Percentiles rank a stretch among this genome's conserved stretches.
phyloP scores from a whole-genome alignment of 2,113 vertebrate genomes.

The Mungos mungo region DNA sequence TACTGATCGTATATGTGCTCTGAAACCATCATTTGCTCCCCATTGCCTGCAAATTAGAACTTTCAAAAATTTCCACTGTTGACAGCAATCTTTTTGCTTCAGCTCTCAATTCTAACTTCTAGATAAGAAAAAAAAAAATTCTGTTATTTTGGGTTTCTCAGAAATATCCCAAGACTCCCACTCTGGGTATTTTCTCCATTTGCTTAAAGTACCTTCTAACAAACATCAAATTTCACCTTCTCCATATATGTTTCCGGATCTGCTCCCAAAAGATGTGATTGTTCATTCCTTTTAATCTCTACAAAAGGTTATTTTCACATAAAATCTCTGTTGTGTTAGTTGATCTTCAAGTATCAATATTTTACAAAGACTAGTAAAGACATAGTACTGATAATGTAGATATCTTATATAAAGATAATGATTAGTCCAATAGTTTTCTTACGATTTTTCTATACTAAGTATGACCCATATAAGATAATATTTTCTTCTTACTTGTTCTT shows the following conservation, averaged over 20 bases:
- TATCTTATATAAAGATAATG: neutral
- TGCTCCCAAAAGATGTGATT: neutral
- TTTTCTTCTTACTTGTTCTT: neutral
- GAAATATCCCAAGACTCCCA: neutral
- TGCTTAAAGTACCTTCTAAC: neutral
- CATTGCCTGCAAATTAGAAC: neutral
- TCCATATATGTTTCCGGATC: neutral
- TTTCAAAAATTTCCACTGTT: neutral
- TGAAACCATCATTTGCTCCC: neutral
- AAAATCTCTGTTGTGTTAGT: neutral
- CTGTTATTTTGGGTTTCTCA: neutral
- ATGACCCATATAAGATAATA: neutral
- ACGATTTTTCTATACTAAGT: neutral
- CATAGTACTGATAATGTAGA: neutral
- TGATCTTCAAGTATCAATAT: neutral
- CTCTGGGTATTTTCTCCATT: neutral
- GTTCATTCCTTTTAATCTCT: neutral
- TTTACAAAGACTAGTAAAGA: constrained; percentile 12
- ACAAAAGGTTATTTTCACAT: neutral
- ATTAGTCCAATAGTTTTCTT: constrained; percentile 2
- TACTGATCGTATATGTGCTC: neutral
- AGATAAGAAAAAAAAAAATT: neutral
- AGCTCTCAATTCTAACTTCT: neutral
- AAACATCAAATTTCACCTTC: neutral
- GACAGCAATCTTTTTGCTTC: neutral